Percentiles rank a stretch among this genome's conserved stretches.
These are phyloP conservation scores for Delia radicum DNA, from an alignment of 1,140 invertebrate genomes.

Conservation along the genomic window DNA sequence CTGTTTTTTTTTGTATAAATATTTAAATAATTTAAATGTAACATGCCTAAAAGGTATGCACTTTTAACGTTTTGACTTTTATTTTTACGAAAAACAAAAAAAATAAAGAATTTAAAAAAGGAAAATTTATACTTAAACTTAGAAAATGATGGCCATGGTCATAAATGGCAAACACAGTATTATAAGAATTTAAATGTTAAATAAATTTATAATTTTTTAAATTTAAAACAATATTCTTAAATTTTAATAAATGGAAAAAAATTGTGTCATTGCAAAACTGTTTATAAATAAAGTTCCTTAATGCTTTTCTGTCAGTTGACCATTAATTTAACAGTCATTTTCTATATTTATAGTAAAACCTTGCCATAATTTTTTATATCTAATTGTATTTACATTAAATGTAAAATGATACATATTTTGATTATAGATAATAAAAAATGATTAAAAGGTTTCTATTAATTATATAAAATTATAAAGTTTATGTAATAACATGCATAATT, in stretches of 20 bases:
- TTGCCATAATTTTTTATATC: background rate
- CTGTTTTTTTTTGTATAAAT: background rate
- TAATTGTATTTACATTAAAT: background rate
- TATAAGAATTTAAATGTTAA: background rate
- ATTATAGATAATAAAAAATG: background rate
- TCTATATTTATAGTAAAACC: background rate
- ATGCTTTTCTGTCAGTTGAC: background rate
- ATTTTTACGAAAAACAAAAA: background rate
- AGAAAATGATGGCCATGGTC: background rate
- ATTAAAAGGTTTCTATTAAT: background rate
- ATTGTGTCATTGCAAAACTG: background rate
- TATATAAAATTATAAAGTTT: background rate
- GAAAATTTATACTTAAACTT: too few species aligned
- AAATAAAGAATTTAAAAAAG: background rate
- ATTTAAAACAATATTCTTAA: background rate
- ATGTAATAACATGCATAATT: too few species aligned
- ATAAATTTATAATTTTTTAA: background rate
- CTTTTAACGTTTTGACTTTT: background rate
- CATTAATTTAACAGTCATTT: background rate
- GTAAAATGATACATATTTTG: background rate
- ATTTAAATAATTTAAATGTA: background rate
- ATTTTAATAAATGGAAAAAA: background rate
- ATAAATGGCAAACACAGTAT: background rate
- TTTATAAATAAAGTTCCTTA: too few species aligned
- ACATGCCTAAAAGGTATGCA: conserved; percentile 1